A percentile compares a stretch with the other conserved stretches of the same genome.
These are phyloP conservation scores for Rousettus leschenaultii DNA, from an alignment of 2,113 vertebrate species.

Conservation along the genomic window DNA sequence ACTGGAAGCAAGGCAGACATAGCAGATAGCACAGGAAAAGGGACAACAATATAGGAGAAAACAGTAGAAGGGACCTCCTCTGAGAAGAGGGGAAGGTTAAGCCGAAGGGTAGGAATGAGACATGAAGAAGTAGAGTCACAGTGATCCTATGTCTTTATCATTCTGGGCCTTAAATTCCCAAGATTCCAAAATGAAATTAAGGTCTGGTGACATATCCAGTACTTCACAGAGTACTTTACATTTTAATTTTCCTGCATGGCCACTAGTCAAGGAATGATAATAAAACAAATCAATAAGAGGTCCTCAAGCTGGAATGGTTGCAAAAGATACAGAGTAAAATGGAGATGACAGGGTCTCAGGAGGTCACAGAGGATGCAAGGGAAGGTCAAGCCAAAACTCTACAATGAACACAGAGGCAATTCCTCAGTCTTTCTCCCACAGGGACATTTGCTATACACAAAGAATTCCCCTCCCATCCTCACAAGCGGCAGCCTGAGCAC, in stretches of 20 bases:
- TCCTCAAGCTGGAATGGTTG: neutral
- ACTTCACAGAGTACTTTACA: neutral
- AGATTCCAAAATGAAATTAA: neutral
- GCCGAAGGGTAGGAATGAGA: too few relatives aligned
- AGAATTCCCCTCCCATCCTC: neutral
- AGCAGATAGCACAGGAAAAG: neutral
- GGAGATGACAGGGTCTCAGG: neutral
- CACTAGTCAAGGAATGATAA: neutral
- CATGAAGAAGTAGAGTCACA: neutral
- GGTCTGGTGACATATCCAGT: neutral
- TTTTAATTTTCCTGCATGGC: neutral
- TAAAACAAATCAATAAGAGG: neutral
- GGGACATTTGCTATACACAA: neutral
- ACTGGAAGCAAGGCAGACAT: neutral
- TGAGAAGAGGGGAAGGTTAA: neutral
- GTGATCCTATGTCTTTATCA: neutral
- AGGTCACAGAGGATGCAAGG: neutral
- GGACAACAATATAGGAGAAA: neutral
- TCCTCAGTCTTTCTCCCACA: neutral
- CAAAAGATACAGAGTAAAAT: neutral
- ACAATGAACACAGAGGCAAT: neutral
- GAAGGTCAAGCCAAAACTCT: neutral
- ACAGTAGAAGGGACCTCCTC: neutral
- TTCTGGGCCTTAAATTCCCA: neutral
- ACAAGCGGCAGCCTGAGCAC: neutral